Base-by-base conservation (phyloP, 1,140 invertebrate genomes). In the Charaxes varanes region DNA sequence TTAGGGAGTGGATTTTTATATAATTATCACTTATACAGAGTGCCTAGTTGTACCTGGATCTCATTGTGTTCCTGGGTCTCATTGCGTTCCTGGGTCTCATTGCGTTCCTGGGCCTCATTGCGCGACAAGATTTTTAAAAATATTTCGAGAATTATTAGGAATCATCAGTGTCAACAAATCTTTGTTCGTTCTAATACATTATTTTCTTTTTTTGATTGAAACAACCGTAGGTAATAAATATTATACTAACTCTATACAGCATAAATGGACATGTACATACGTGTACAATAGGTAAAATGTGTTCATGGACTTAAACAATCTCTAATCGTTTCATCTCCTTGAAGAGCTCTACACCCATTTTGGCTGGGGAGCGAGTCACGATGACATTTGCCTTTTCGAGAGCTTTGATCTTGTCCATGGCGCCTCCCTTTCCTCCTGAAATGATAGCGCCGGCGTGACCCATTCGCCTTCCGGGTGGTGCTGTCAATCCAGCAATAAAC, bases 361-460 rank as follows among this genome's bases (percentile, higher is more conserved):
- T 95, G 48, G 97, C 97, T 15, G 97, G 97, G 70, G 96, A 98
- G 69, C 92, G 93, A 14, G 96, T 97, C 6, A 99, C 97, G 66
- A 95, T 91, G 24, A 99, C 97, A 52, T 73, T 85, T 51, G 93
- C 93, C 70, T 93, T 91, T 87, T 96, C 93, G 38, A 99, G 86
- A 41, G 98, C 97, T 70, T 95, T 92, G 51, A 99, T 99, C 87
- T 99, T 99, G 67, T 98, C 97, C 84, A 96, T 92, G 51, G 97
- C 98, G 41, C 96, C 97, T 48, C 98, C 98, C 85, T 99, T 99
- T 18, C 97, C 98, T 13, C 98, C 97, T 11, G 97, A 96, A 79
- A 99, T 99, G 61, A 99, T 99, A 55, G 98, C 98, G 57, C 98
- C 98, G 52, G 98, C 98, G 74, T 99, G 98, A 24, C 98, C 98